A percentile compares a stretch with the other conserved stretches of the same genome.
These are phyloP conservation scores for Eremophila alpestris DNA, from an alignment of 2,797 vertebrate genomes.

Conservation along the genomic window DNA sequence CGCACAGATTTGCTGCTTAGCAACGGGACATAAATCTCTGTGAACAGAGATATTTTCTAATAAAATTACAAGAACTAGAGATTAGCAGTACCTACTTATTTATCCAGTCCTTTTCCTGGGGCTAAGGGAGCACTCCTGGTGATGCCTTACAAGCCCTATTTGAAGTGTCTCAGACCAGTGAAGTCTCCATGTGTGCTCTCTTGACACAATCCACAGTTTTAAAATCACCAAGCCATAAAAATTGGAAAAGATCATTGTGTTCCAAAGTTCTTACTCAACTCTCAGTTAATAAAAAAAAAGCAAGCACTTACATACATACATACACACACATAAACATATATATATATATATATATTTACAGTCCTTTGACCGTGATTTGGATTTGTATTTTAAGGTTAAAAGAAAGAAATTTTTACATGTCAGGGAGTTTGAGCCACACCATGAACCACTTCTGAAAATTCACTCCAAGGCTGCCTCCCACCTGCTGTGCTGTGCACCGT, in stretches of 20 bases:
- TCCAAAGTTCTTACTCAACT: neutral
- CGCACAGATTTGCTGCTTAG: conserved; percentile 4
- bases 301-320: neutral
- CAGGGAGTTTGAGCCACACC: neutral
- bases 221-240: neutral
- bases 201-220: neutral
- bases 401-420: neutral
- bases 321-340: no score
- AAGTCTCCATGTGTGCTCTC: neutral
- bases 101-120: neutral
- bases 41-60: neutral
- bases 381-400: neutral
- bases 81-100: neutral
- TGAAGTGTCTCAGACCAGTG: neutral
- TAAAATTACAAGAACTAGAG: neutral
- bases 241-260: neutral
- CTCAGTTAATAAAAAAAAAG: neutral
- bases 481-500: neutral
- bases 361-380: neutral
- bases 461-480: neutral
- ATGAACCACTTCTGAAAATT: neutral
- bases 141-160: neutral
- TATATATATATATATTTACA: no score
- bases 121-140: neutral
- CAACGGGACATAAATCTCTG: neutral